A percentile compares a stretch with the other conserved stretches of the same genome.
Evolutionary conservation across 2,113 vertebrate genomes (phyloP).

Genomic region (Chauna torquata): DNA sequence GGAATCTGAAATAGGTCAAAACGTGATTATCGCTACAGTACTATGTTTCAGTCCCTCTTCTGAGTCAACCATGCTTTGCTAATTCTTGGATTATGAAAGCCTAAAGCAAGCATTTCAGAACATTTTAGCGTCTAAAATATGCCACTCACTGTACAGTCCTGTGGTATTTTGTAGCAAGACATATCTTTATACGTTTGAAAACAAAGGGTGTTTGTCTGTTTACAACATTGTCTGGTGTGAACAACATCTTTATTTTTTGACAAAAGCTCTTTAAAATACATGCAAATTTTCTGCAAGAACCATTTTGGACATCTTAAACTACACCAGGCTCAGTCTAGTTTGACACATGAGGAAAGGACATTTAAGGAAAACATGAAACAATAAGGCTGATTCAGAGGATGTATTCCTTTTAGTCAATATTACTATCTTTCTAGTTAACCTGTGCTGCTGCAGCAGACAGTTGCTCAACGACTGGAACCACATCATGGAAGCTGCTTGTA

Average conservation of each 20-base stretch:
- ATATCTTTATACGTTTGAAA: not conserved
- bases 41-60: not conserved
- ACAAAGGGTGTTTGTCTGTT: not conserved
- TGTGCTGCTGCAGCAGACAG: not conserved
- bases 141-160: not conserved
- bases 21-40: not conserved
- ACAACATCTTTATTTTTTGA: not conserved
- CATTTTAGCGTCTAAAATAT: not conserved
- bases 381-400: not conserved
- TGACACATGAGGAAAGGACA: not conserved
- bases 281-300: not conserved
- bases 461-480: not conserved
- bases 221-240: not conserved
- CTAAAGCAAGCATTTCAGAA: not conserved
- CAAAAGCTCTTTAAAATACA: not conserved
- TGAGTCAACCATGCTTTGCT: not conserved
- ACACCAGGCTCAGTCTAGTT: not conserved
- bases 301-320: not conserved
- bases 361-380: not conserved
- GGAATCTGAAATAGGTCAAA: not conserved
- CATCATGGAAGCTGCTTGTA: fast-evolving
- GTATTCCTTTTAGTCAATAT: not conserved
- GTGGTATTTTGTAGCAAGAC: not conserved
- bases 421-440: not conserved
- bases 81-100: not conserved